Evolutionary conservation across 2,797 vertebrate genomes (phyloP).

Genomic region (Chelmon rostratus): DNA sequence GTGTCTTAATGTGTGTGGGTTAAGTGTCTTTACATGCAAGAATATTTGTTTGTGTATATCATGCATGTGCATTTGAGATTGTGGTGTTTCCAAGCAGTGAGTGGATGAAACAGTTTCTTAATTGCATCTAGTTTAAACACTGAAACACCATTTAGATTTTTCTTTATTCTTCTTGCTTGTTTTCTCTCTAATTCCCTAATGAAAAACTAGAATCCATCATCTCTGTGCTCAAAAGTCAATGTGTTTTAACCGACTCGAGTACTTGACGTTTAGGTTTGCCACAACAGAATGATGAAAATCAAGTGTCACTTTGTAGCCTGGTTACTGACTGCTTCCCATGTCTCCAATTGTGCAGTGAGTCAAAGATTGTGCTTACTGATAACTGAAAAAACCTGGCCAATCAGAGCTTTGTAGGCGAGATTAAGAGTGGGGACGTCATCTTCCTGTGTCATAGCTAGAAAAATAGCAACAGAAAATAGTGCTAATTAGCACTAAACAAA

Average conservation of each 20-base stretch:
- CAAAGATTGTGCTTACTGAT: too few species aligned
- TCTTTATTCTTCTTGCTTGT: background rate
- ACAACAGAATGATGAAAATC: background rate
- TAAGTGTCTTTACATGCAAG: background rate
- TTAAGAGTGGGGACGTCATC: too few species aligned
- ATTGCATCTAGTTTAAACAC: conserved; percentile 7
- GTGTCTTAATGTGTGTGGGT: background rate
- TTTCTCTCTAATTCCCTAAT: background rate
- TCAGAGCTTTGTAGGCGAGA: too few species aligned
- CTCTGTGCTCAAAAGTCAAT: background rate
- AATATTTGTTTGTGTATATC: conserved; percentile 6
- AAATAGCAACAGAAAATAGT: background rate
- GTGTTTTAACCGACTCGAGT: background rate
- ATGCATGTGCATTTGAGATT: background rate
- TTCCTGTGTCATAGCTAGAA: background rate
- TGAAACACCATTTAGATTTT: background rate
- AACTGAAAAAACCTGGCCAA: too few species aligned
- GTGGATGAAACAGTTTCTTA: background rate
- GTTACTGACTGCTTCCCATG: background rate
- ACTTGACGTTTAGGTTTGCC: background rate
- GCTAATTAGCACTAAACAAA: background rate
- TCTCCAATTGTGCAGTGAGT: background rate
- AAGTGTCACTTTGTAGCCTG: background rate
- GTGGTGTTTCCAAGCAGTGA: background rate
- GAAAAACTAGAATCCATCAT: background rate